A percentile compares a stretch with the other conserved stretches of the same genome.
Evolutionary conservation across 2,797 vertebrate genomes (phyloP).

Genomic region (Falco novaeseelandiae): DNA sequence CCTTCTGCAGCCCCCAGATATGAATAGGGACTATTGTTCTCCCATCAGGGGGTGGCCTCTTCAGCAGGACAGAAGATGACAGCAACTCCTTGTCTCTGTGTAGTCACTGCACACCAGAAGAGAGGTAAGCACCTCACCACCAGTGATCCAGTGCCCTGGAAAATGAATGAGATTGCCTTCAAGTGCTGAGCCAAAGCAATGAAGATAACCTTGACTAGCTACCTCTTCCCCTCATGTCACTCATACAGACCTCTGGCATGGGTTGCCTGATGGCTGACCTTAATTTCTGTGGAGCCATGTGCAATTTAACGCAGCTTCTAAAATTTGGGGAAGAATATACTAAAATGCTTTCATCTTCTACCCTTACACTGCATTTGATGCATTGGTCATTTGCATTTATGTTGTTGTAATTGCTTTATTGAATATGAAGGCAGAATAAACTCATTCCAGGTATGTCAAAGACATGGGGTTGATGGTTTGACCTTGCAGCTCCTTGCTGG

Average conservation of each 20-base stretch:
- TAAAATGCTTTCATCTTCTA: neutral
- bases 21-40: neutral
- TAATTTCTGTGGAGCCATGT: neutral
- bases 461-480: neutral
- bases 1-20: neutral
- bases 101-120: neutral
- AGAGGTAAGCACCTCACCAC: neutral
- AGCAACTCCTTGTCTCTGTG: neutral
- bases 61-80: neutral
- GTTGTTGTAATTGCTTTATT: slow-evolving; percentile 31
- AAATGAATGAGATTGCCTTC: neutral
- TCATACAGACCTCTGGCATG: neutral
- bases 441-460: slow-evolving; percentile 5
- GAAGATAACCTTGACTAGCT: neutral
- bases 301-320: neutral
- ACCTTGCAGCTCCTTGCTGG: slow-evolving; percentile 14
- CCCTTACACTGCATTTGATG: neutral
- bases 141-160: fast-evolving
- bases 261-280: neutral
- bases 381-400: slow-evolving; percentile 7
- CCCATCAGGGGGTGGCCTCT: fast-evolving
- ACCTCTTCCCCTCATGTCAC: neutral
- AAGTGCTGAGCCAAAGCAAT: neutral
- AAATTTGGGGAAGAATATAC: neutral
- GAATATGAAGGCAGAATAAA: slow-evolving; percentile 13